Percentiles rank a stretch among this genome's conserved stretches.
Evolutionary conservation across 1,140 invertebrate genomes (phyloP).

Genomic region (Holotrichia oblita): DNA sequence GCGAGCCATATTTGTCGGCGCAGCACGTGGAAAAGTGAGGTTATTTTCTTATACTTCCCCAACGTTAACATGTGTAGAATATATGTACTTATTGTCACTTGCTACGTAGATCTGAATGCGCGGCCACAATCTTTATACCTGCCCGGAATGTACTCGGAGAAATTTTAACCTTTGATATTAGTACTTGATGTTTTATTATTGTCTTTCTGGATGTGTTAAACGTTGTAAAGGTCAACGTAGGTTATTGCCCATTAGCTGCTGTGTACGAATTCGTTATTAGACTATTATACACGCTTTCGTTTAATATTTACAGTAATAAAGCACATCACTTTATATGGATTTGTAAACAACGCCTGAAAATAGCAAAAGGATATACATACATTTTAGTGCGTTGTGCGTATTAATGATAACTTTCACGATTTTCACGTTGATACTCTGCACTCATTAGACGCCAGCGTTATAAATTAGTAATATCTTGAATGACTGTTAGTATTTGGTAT

Average conservation of each 20-base stretch:
- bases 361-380: too few relatives aligned
- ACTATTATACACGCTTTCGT: too few relatives aligned
- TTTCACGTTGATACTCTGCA: too few relatives aligned
- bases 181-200: neutral
- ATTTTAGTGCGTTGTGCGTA: too few relatives aligned
- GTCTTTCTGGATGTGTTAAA: neutral
- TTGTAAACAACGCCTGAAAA: too few relatives aligned
- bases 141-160: neutral
- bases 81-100: neutral
- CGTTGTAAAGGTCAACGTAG: neutral
- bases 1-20: constrained; percentile 31
- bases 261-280: too few relatives aligned
- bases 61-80: neutral
- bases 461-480: neutral
- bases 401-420: too few relatives aligned
- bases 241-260: neutral
- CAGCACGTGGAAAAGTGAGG: constrained; percentile 34
- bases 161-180: neutral
- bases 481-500: too few relatives aligned
- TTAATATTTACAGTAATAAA: too few relatives aligned
- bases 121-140: neutral
- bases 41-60: constrained; percentile 20
- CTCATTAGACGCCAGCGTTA: too few relatives aligned
- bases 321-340: too few relatives aligned
- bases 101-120: neutral